These are phyloP conservation scores for Aplysina aerophoba DNA, from an alignment of 37 sponge, comb jelly and placozoan species.

Conservation along the genomic window DNA sequence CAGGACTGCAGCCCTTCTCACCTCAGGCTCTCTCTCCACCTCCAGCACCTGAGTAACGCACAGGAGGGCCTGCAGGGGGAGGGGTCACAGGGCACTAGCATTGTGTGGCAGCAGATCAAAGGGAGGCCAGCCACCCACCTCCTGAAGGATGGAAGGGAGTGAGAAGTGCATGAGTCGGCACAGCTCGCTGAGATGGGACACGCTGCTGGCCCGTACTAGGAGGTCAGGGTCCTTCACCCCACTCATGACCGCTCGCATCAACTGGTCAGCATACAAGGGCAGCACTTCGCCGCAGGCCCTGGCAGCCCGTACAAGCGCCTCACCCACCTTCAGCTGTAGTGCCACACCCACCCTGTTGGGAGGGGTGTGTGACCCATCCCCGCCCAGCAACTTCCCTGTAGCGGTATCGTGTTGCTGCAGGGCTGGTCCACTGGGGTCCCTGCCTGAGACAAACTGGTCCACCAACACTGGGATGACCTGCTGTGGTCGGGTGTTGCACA, in stretches of 20 bases:
- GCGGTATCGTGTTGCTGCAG: neutral
- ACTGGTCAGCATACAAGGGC: slow-evolving; percentile 68
- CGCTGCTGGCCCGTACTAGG: slow-evolving; percentile 68
- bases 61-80: slow-evolving; percentile 57
- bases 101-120: neutral
- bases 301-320: slow-evolving; percentile 70
- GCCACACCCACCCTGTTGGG: slow-evolving; percentile 30
- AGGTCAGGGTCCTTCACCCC: slow-evolving; percentile 58
- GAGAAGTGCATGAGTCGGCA: slow-evolving; percentile 52
- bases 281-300: slow-evolving; percentile 59
- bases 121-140: slow-evolving; percentile 47
- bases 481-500: slow-evolving; percentile 31
- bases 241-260: slow-evolving; percentile 63
- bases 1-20: slow-evolving; percentile 66
- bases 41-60: slow-evolving; percentile 55
- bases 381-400: neutral
- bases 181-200: slow-evolving; percentile 80
- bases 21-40: slow-evolving; percentile 51
- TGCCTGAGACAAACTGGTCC: neutral
- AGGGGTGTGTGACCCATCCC: too few relatives aligned
- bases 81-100: neutral
- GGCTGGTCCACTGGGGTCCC: neutral
- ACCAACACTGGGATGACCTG: slow-evolving; percentile 38
- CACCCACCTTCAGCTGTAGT: slow-evolving; percentile 76
- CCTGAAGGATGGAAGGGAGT: slow-evolving; percentile 47